Base-by-base conservation (phyloP, 2,797 vertebrate genomes). In the Spinus pinus region DNA sequence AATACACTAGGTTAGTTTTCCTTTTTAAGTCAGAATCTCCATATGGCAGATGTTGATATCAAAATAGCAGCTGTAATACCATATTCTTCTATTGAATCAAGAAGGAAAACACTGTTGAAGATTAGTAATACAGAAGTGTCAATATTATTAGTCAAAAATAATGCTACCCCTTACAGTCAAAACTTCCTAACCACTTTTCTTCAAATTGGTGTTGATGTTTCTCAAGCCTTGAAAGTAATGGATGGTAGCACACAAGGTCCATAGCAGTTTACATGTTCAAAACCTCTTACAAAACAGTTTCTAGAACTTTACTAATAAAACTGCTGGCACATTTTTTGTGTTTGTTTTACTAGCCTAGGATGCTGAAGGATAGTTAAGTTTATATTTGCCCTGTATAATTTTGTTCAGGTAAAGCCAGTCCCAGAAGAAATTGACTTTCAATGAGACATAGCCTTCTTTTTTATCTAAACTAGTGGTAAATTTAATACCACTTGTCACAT, bases 41-140 rank as follows among this genome's bases (percentile, higher is more conserved):
- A 44, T 86, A 86, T 50, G 70, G 75, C 64, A 96, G 95, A 97
- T 96, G 84, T 90, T 96, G 73, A 22, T 95, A 92, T 81, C 57
- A 86, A 90, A 95, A 93, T 30, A 95, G 33, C 90, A 96, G 75
- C 73, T 94, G 73, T 86, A 67, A 42, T 20, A 49, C 37, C 88
- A 90, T 39, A 50, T 50, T 94, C 60, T 95, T 94, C 65, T 23
- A 35, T 77, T 89, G 69, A 96, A 61, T 37, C 31, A 81, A 94
- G 86, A 94, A 94, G 71, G 19, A 72, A 83, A 90, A 46, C 24
- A 25, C 89, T 62, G 58, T 66, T 35, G 42, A 89, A 67, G 20
- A 80, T 93, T 90, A 94, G 74, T 69, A 89, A 81, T 73, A 84
- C 42, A 65, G 83, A 30, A 86, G 44, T 72, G 62, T 53, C 75